Evolutionary conservation across 1,140 invertebrate species (phyloP).

Genomic region (Bathynomus jamesi): DNA sequence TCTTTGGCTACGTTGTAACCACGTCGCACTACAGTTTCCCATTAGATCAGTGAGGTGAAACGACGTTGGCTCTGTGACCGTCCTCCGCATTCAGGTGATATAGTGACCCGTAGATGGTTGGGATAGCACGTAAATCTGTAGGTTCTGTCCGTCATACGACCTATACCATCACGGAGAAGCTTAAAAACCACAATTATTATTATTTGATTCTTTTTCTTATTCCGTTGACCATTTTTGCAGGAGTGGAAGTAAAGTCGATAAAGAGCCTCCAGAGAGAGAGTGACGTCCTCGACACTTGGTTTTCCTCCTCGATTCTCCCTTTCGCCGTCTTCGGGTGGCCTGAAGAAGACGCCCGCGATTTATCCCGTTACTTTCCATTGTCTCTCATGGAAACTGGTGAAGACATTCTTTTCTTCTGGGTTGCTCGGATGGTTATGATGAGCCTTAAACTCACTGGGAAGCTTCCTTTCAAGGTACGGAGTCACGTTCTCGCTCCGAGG

Average conservation of each 20-base stretch:
- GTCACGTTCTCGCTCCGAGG: no score
- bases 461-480: constrained; percentile 67
- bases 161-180: no score
- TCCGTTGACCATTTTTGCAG: not conserved
- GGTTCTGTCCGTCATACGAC: no score
- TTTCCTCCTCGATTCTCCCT: constrained; percentile 84
- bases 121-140: no score
- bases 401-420: constrained; percentile 98
- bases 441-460: constrained; percentile 69
- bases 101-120: no score
- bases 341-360: constrained; percentile 41
- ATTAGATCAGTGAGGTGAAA: no score
- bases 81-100: no score
- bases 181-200: no score
- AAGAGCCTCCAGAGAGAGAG: constrained; percentile 53
- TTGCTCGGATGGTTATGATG: constrained; percentile 95
- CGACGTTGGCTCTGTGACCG: no score
- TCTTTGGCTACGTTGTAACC: no score
- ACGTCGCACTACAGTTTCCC: no score
- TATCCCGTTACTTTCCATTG: constrained; percentile 68
- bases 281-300: constrained; percentile 99
- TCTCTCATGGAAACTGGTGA: constrained; percentile 91
- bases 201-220: not conserved
- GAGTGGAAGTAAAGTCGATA: not conserved
- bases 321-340: constrained; percentile 91